phyloP scores from a whole-genome alignment of 1,140 invertebrate species.

The Monomorium pharaonis region DNA sequence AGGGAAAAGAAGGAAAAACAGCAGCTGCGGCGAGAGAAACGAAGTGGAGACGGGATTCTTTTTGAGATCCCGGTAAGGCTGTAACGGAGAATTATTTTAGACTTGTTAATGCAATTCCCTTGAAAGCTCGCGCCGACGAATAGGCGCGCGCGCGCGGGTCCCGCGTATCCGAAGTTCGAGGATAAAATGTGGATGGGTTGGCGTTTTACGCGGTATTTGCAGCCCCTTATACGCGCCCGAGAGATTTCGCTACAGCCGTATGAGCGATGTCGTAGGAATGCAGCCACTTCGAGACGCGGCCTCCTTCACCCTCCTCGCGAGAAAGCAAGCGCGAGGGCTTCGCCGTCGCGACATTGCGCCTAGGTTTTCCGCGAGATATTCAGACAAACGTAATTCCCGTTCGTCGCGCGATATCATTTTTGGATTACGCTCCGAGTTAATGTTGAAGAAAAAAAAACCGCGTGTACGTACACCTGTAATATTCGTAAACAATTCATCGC shows the following conservation, averaged over 20 bases:
- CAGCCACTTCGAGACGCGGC: slow-evolving; percentile 10
- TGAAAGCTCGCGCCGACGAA: slow-evolving; percentile 67
- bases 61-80: neutral
- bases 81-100: slow-evolving; percentile 73
- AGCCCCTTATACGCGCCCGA: neutral
- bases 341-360: slow-evolving; percentile 22
- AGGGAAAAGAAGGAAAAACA: neutral
- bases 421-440: neutral
- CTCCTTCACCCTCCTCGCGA: neutral
- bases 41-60: neutral
- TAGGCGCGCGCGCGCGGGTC: slow-evolving; percentile 17
- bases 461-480: neutral
- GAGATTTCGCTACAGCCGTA: slow-evolving; percentile 35
- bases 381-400: neutral
- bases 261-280: slow-evolving; percentile 18
- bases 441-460: neutral
- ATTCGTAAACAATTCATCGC: neutral
- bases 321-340: neutral
- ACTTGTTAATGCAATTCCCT: slow-evolving; percentile 79
- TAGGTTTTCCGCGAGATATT: slow-evolving; percentile 7
- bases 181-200: slow-evolving; percentile 31
- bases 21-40: neutral
- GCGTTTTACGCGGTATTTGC: slow-evolving; percentile 40
- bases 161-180: slow-evolving; percentile 13
- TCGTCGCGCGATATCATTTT: neutral